phyloP scores from a whole-genome alignment of 2,797 vertebrate genomes.

The Cossypha heuglini region DNA sequence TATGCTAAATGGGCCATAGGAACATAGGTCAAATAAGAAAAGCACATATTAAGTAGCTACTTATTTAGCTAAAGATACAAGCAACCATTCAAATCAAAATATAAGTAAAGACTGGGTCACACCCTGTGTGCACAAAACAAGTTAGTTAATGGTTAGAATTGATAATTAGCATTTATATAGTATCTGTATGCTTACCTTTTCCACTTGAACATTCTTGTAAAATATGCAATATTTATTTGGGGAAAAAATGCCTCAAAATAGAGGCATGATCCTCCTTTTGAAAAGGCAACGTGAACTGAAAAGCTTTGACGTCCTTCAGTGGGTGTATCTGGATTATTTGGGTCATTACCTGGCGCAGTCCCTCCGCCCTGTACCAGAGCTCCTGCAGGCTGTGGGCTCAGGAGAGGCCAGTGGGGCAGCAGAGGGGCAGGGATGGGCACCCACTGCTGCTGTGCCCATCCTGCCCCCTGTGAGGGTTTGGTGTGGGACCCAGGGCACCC shows the following conservation, averaged over 20 bases:
- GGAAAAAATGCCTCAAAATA: neutral
- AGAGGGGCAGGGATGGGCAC: too few relatives aligned
- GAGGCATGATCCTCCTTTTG: neutral
- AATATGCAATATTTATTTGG: neutral
- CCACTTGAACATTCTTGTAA: neutral
- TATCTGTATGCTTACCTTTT: neutral
- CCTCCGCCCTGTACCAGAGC: neutral
- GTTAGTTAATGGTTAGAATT: neutral
- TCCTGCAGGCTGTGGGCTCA: too few relatives aligned
- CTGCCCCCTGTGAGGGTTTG: accelerated
- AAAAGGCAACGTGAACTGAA: neutral
- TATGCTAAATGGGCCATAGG: neutral
- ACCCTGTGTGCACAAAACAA: neutral
- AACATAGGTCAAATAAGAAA: neutral
- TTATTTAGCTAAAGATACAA: neutral
- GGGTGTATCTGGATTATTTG: neutral
- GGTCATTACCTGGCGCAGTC: neutral
- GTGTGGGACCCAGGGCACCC: accelerated
- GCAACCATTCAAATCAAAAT: neutral
- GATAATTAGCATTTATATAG: neutral
- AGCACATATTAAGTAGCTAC: neutral
- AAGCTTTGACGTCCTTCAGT: neutral
- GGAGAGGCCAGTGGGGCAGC: too few relatives aligned
- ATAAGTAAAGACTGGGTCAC: neutral
- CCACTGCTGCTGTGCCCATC: accelerated